A percentile compares a stretch with the other conserved stretches of the same genome.
Evolutionary conservation across 2,888 invertebrate species (phyloP).

Genomic region (Nephrotoma guestfalica): DNA sequence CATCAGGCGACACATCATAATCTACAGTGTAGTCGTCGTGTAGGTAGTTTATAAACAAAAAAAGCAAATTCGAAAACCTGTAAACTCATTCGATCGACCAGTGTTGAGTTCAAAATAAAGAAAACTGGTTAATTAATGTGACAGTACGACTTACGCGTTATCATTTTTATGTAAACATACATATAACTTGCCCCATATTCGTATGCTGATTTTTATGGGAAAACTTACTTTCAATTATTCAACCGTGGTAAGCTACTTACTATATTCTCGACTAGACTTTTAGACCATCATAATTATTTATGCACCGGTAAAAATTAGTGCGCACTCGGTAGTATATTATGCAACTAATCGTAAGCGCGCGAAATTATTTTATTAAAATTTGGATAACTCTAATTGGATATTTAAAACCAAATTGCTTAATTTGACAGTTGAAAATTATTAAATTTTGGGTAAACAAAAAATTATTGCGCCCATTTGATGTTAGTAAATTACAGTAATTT

Average conservation of each 20-base stretch:
- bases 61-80: not conserved
- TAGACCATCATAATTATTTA: not conserved
- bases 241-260: not conserved
- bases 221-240: not conserved
- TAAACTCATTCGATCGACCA: not conserved
- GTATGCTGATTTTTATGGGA: not conserved
- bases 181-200: not conserved
- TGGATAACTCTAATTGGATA: not conserved
- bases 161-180: not conserved
- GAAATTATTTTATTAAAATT: not conserved
- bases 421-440: not conserved
- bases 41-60: not conserved
- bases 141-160: not conserved
- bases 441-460: not conserved
- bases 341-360: not conserved
- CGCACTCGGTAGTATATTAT: not conserved
- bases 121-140: not conserved
- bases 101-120: not conserved
- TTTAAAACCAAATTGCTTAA: not conserved
- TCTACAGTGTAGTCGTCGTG: not conserved
- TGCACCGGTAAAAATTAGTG: not conserved
- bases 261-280: not conserved
- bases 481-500: not conserved
- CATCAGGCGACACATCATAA: not conserved
- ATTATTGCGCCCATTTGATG: not conserved